phyloP scores from a whole-genome alignment of 2,888 invertebrate genomes.

The Ernsta delagoae region DNA sequence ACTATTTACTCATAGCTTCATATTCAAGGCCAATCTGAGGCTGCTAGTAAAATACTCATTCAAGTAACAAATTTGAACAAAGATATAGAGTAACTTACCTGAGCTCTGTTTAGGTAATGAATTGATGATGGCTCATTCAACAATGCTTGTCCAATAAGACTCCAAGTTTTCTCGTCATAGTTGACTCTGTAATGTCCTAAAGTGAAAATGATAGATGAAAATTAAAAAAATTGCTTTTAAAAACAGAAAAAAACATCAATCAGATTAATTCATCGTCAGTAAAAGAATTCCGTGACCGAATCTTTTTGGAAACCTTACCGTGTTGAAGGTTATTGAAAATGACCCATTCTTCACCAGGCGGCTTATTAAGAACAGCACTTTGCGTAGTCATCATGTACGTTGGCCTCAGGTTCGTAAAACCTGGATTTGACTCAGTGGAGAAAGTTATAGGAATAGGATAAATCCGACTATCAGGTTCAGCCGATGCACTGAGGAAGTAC shows the following conservation, averaged over 20 bases:
- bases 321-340: constrained; percentile 87
- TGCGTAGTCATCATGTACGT: constrained; percentile 76
- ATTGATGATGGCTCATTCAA: constrained; percentile 73
- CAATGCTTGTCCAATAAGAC: constrained; percentile 69
- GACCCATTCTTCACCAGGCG: constrained; percentile 81
- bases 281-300: too few species aligned
- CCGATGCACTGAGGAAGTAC: constrained; percentile 77
- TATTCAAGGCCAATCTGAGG: too few species aligned
- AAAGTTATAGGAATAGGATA: constrained; percentile 79
- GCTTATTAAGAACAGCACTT: constrained; percentile 56
- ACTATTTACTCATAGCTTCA: too few species aligned
- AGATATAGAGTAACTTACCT: constrained; percentile 66
- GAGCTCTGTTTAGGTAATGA: constrained; percentile 89
- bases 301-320: constrained; percentile 71
- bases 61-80: too few species aligned
- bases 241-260: too few species aligned
- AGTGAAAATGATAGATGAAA: too few species aligned
- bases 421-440: constrained; percentile 60
- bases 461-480: constrained; percentile 56
- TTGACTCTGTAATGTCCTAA: constrained; percentile 88
- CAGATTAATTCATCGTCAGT: too few species aligned
- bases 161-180: constrained; percentile 86
- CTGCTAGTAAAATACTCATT: too few species aligned
- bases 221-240: too few species aligned
- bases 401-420: constrained; percentile 62